These are phyloP conservation scores for Hycleus phaleratus DNA, from an alignment of 1,140 invertebrate species.

Conservation along the genomic window DNA sequence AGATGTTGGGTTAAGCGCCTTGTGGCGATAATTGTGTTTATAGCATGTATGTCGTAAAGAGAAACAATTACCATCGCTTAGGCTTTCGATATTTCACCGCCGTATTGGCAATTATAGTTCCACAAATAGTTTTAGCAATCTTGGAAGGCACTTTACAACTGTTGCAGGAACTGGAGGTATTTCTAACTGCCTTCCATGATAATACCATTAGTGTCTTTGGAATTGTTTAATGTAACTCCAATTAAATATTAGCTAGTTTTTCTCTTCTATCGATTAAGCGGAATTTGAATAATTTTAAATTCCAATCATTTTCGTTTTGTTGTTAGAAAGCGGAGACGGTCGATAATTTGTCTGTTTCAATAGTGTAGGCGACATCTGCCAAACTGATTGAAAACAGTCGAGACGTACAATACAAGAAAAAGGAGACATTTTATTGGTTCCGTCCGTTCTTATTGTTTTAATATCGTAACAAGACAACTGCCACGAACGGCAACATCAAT, in stretches of 20 bases:
- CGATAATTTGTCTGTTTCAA: slow-evolving; percentile 13
- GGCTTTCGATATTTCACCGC: slow-evolving; percentile 35
- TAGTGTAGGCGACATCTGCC: slow-evolving; percentile 11
- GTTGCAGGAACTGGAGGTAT: slow-evolving; percentile 13
- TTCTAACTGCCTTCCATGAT: slow-evolving; percentile 4
- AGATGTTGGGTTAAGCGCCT: slow-evolving; percentile 23
- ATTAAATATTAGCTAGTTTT: no score
- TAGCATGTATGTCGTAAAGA: slow-evolving; percentile 34
- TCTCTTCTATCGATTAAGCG: no score
- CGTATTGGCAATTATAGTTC: slow-evolving; percentile 34
- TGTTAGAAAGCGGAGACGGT: background rate
- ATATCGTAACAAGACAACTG: slow-evolving; percentile 1
- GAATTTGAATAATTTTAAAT: no score
- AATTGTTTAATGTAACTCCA: no score
- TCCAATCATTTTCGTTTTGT: no score
- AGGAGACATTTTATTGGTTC: slow-evolving; percentile 13
- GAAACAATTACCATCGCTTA: slow-evolving; percentile 35
- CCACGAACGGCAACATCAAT: background rate
- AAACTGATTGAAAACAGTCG: slow-evolving; percentile 15
- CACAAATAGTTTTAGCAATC: slow-evolving; percentile 32
- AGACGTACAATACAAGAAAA: background rate
- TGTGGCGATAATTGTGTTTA: slow-evolving; percentile 38
- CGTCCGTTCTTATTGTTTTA: slow-evolving; percentile 9
- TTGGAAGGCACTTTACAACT: slow-evolving; percentile 20
- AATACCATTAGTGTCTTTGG: no score